Evolutionary conservation across 2,888 invertebrate genomes (phyloP).

Genomic region (Fabriciana adippe): DNA sequence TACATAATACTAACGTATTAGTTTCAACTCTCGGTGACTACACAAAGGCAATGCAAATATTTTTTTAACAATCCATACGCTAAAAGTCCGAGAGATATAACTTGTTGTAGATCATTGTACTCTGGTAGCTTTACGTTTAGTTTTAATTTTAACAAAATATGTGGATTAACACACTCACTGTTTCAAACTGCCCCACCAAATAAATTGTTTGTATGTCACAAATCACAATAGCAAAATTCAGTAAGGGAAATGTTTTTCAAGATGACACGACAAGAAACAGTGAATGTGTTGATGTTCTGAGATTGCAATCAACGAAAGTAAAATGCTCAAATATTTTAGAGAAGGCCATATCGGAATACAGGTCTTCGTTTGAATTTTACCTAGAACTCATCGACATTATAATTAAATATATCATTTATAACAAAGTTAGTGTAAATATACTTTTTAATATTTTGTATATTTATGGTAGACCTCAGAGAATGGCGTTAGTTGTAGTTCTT

Average conservation of each 20-base stretch:
- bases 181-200: conserved; percentile 76
- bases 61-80: conserved; percentile 4
- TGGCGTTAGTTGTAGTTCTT: conserved; percentile 49
- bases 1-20: conserved; percentile 74
- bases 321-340: conserved; percentile 80
- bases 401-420: conserved; percentile 30
- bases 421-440: conserved; percentile 63
- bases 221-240: conserved; percentile 47
- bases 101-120: conserved; percentile 63
- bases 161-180: conserved; percentile 82
- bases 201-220: conserved; percentile 51
- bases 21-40: conserved; percentile 64
- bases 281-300: conserved; percentile 80
- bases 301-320: conserved; percentile 65
- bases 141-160: conserved; percentile 54
- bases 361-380: conserved; percentile 46
- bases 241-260: conserved; percentile 42
- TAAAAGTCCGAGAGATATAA: conserved; percentile 34
- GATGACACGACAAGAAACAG: conserved; percentile 58
- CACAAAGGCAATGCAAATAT: conserved; percentile 37
- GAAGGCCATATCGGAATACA: conserved; percentile 68
- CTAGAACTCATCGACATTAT: conserved; percentile 53
- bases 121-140: conserved; percentile 73
- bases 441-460: conserved; percentile 59
- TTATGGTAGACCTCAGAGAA: conserved; percentile 56